Evolutionary conservation across 2,888 invertebrate genomes (phyloP), one percentile per base, ranked within the genome.

Genomic region (Exocentrus adspersus): DNA sequence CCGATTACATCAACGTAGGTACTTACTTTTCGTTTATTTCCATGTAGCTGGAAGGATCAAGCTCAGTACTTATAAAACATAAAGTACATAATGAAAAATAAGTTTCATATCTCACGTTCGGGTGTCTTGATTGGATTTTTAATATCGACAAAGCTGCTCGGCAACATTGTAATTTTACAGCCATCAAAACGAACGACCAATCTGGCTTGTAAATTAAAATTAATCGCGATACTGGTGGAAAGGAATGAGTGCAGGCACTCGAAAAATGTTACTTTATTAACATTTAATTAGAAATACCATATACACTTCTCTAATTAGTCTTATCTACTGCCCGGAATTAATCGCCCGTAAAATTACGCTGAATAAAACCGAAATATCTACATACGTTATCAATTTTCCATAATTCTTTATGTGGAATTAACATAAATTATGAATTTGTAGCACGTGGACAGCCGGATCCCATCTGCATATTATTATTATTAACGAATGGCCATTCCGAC

Each of bases 391-490:
- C 20, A 30, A 46, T 30, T 30, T n/a, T 32, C 45, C 30, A 57
- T 57, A 57, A n/a, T 10, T 12, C 46, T 37, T 45, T 46, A 46
- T 10, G 28, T 12, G 32, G 12, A 57, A 57, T 57, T 57, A 57
- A 45, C 54, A 54, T 54, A 54, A 28, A 32, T 57, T 46, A 54
- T 43, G 20, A 32, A 57, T 57, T 57, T 46, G 57, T 57, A 57
- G 57, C 57, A 57, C 57, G 57, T 57, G 57, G 57, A 57, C 30
- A 57, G 7, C 32, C 28, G 5, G 20, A 30, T 46, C 21, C n/a
- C n/a, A 57, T 57, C 28, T 30, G 46, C 57, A 57, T 57, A 57
- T 46, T 57, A 57, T n/a, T n/a, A n/a, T n/a, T n/a, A n/a, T n/a
- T n/a, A 46, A 46, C 19, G 32, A 20, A 46, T 45, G 12, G 46